Evolutionary conservation across 2,113 vertebrate genomes (phyloP).

Genomic region (Tautogolabrus adspersus): DNA sequence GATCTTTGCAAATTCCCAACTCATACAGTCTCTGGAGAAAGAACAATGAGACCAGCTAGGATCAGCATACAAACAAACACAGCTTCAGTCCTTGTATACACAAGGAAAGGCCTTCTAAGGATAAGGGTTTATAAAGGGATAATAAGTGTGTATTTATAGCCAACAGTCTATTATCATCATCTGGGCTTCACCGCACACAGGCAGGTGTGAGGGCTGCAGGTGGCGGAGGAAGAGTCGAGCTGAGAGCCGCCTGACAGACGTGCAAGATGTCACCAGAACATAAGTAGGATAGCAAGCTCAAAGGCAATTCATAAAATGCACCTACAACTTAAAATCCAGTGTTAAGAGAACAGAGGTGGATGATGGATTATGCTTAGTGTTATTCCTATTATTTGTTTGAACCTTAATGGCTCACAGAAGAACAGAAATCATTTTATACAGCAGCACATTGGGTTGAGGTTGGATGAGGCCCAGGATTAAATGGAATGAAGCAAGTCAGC

Average conservation of each 20-base stretch:
- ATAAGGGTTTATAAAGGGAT: neutral
- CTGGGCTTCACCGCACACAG: slow-evolving; percentile 8
- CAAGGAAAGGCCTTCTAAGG: neutral
- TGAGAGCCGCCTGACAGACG: slow-evolving; percentile 46
- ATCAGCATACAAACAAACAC: neutral
- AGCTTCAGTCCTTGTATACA: neutral
- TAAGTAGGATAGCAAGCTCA: neutral
- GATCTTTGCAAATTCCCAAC: neutral
- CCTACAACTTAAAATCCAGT: neutral
- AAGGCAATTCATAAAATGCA: neutral
- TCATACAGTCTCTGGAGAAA: neutral
- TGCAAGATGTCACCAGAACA: neutral
- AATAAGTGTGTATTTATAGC: neutral
- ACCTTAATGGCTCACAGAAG: too few species aligned
- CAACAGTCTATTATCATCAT: slow-evolving; percentile 27
- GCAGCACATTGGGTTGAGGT: neutral
- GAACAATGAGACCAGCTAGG: neutral
- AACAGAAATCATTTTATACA: neutral
- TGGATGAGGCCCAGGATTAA: neutral
- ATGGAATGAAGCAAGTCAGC: too few species aligned
- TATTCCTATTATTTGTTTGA: neutral
- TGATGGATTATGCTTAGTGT: neutral
- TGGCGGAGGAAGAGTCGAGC: neutral
- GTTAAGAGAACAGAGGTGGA: neutral
- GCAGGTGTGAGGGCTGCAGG: slow-evolving; percentile 47